Evolutionary conservation across 2,113 vertebrate species (phyloP), one percentile per base, ranked within the genome.

Genomic region (Pipra filicauda): DNA sequence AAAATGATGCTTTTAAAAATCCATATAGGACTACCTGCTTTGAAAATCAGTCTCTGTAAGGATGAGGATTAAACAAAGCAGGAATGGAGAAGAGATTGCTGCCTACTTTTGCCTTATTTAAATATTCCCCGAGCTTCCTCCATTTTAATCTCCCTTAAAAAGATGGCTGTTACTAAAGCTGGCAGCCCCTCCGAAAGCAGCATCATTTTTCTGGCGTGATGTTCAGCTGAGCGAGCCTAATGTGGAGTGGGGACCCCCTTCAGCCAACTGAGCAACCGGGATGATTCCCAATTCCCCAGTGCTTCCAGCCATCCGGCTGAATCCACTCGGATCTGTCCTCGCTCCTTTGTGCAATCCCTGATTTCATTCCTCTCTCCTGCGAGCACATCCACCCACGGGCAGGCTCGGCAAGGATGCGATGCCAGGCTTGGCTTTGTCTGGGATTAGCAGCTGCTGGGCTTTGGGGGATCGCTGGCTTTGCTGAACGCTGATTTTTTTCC

Each of bases 231-330:
- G 98, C 97, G 86, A 95, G 95, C 97, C 97, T 97, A 96, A 97
- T 94, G 97, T 72, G 93, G 98, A 91, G 96, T 84, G 98, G 98
- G 98, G 90, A 98, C 98, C 98, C 93, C 97, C 97, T 98, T 97
- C 79, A 97, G 98, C 97, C 98, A 98, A 46, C 97, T 84, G 96
- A 95, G 87, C 94, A 65, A 52, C 51, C 91, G 82, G 98, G 98
- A 97, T 97, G 78, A 95, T 98, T 97, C 97, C 97, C 97, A 98
- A 98, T 98, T 97, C 94, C 95, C 79, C 89, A 80, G 96, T 43
- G 93, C 94, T 97, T 8, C n/a, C 91, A 69, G 91, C 80, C 92
- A 57, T 69, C 66, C 91, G 35, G 92, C 93, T 27, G 95, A 43
- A 85, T 70, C 33, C 94, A 18, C 61, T 89, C 69, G 96, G 93